A percentile compares a stretch with the other conserved stretches of the same genome.
Evolutionary conservation across 1,140 invertebrate species (phyloP).

Genomic region (Popillia japonica): DNA sequence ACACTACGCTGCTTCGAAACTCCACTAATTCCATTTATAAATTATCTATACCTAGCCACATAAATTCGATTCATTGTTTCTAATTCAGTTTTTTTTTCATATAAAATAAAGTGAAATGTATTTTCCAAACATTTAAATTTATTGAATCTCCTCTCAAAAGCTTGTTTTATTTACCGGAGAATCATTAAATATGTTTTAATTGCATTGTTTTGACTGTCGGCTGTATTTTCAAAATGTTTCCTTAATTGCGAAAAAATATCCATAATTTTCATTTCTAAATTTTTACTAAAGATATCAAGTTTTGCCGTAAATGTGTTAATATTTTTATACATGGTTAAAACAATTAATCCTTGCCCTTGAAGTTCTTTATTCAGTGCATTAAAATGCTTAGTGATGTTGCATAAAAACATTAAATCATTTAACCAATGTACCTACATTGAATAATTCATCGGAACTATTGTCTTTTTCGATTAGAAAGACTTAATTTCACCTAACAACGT

Average conservation of each 20-base stretch:
- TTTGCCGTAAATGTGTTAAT: constrained; percentile 37
- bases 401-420: constrained; percentile 39
- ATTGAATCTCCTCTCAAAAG: constrained; percentile 30
- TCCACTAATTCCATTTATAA: constrained; percentile 39
- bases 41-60: constrained; percentile 37
- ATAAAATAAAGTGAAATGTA: constrained; percentile 38
- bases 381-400: constrained; percentile 34
- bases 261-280: constrained; percentile 39
- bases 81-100: constrained; percentile 21
- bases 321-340: constrained; percentile 27
- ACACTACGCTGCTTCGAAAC: constrained; percentile 36
- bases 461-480: constrained; percentile 41
- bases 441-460: constrained; percentile 38
- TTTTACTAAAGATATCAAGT: constrained; percentile 36
- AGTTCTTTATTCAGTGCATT: constrained; percentile 20
- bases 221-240: not conserved
- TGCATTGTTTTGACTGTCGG: not conserved
- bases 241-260: constrained; percentile 24
- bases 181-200: constrained; percentile 37
- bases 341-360: constrained; percentile 14
- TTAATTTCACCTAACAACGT: constrained; percentile 41
- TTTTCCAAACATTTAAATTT: constrained; percentile 35
- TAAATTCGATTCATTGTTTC: constrained; percentile 33
- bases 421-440: constrained; percentile 24
- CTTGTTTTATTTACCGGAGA: constrained; percentile 18